These are phyloP conservation scores for Imbricaverruca yamaguchii DNA, from an alignment of 2,888 invertebrate species.

Conservation along the genomic window DNA sequence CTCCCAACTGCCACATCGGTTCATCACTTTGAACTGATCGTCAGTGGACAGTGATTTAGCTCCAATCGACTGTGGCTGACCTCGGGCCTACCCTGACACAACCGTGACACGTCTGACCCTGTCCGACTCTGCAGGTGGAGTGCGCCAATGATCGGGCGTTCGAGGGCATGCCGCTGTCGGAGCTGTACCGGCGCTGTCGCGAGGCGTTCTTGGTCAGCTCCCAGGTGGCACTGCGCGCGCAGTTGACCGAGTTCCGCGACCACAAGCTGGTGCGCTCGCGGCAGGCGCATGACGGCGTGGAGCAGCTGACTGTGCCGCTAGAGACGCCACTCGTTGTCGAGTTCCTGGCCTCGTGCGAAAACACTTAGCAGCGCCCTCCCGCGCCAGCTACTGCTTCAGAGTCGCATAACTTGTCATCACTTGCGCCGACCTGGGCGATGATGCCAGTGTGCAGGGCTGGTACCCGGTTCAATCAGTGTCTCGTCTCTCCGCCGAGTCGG, in stretches of 20 bases:
- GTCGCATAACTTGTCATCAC: too few species aligned
- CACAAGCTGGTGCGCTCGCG: conserved; percentile 81
- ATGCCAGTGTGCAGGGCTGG: too few species aligned
- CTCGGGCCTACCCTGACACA: background rate
- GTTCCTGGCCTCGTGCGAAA: conserved; percentile 53
- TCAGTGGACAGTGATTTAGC: too few species aligned
- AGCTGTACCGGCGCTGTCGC: conserved; percentile 72
- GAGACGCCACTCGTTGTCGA: conserved; percentile 64
- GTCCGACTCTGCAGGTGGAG: conserved; percentile 9
- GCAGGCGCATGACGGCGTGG: conserved; percentile 70
- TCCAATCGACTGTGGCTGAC: background rate
- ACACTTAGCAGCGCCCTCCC: conserved; percentile 40
- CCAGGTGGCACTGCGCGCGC: conserved; percentile 80
- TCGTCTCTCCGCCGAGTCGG: too few species aligned
- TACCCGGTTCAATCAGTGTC: too few species aligned
- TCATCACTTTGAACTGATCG: too few species aligned
- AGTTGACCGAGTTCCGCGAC: conserved; percentile 89
- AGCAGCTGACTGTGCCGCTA: conserved; percentile 71
- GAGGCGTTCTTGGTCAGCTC: conserved; percentile 88
- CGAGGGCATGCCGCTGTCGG: conserved; percentile 77
- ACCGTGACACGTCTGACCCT: background rate
- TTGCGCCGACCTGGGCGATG: too few species aligned
- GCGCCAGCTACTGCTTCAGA: too few species aligned
- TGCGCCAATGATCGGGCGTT: conserved; percentile 28
- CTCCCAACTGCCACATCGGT: too few species aligned